Evolutionary conservation across 2,888 invertebrate species (phyloP), one percentile per base, ranked within the genome.

Genomic region (Cephus pulcher): DNA sequence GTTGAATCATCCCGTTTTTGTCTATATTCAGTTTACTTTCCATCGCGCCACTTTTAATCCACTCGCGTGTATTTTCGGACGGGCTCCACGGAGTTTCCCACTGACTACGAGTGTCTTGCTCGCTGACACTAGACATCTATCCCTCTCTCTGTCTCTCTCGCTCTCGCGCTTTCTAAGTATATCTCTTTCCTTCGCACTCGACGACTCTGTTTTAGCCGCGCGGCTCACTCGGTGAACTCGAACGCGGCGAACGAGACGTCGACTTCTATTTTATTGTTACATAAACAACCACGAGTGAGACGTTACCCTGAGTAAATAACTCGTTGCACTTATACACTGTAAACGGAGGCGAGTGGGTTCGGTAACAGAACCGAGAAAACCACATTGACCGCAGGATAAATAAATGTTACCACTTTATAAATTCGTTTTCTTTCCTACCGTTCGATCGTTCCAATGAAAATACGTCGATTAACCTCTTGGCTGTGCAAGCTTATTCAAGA

Each of bases 81-180:
- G 23, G 23, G 56, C 2, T 56, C 15, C 56, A 56, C 23, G 56
- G 56, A 56, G 56, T 23, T 56, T 40, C 15, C 23, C 56, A 23
- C 56, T 56, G 56, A 35, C 12, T 35, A 35, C 12, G 3, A 56
- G 56, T 56, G 23, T 23, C 56, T 9, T 56, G 1, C 23, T 56
- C 23, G 9, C 9, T 56, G 56, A 56, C 56, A 23, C 23, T 56
- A 56, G 23, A 56, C 56, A 6, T 33, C 71, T 71, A 32, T 71
- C 76, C 74, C 76, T 80, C 76, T 73, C 73, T 30, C 76, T 70
- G 9, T 34, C 76, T 80, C 70, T 68, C 35, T 76, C 70, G 70
- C 40, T 74, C 68, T 78, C 23, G 35, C 34, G 68, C 74, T 74
- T 12, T 74, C 69, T 69, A n/a, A 34, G 6, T 70, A 11, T 74